These are phyloP conservation scores for Melieria omissa DNA, from an alignment of 2,888 invertebrate species.

Conservation along the genomic window DNA sequence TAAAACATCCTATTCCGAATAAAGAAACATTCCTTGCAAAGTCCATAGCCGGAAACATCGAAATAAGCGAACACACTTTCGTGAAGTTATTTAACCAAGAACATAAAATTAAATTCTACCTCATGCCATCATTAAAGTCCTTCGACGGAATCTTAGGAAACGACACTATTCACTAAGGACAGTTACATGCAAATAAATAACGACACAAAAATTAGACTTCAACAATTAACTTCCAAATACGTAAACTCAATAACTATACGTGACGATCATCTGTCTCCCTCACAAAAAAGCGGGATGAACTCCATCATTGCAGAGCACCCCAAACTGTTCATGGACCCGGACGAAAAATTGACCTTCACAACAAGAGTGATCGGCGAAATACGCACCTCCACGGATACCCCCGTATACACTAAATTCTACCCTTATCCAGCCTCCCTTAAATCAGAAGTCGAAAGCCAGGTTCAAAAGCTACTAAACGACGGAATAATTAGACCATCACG, in stretches of 20 bases:
- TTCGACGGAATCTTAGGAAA: slow-evolving; percentile 29
- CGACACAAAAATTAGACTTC: background rate
- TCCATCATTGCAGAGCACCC: background rate
- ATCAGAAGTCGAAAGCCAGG: slow-evolving; percentile 24
- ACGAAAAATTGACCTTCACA: background rate
- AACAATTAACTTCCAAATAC: background rate
- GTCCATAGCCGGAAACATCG: slow-evolving; percentile 21
- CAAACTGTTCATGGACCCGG: background rate
- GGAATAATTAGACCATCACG: background rate
- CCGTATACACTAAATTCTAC: slow-evolving; percentile 27
- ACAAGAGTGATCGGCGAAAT: slow-evolving; percentile 16
- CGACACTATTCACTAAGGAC: background rate
- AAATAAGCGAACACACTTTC: slow-evolving; percentile 28
- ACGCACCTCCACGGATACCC: slow-evolving; percentile 8
- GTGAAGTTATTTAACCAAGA: slow-evolving; percentile 14
- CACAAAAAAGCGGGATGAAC: background rate
- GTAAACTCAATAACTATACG: background rate
- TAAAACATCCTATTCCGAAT: background rate
- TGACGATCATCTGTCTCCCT: background rate
- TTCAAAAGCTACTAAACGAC: background rate
- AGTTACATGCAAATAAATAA: no score
- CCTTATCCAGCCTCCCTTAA: slow-evolving; percentile 29
- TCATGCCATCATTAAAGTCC: slow-evolving; percentile 18
- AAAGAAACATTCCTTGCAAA: slow-evolving; percentile 16
- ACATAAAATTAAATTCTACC: background rate